Evolutionary conservation across 2,888 invertebrate species (phyloP), one percentile per base, ranked within the genome.

Genomic region (Platycnemis pennipes): DNA sequence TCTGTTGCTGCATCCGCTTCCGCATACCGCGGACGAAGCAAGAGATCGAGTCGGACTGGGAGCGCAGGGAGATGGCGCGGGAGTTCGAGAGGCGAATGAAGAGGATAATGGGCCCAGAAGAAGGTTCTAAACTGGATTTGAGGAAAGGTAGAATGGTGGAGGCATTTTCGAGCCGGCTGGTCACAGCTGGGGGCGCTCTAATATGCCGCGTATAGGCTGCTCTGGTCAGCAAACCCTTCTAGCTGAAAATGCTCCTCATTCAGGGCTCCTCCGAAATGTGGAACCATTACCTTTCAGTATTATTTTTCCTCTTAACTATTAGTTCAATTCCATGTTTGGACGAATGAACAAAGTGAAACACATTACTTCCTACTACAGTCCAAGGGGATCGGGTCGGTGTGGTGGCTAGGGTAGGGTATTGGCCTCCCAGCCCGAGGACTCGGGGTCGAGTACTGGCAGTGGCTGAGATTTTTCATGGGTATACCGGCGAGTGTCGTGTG

Each of bases 1-100:
- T 99, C 94, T 99, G 99, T 96, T 99, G 99, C 96, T 99, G 99
- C 96, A 97, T 99, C 95, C 98, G 98, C 95, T 98, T 99, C 96
- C 98, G 99, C 69, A 98, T 99, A 95, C 99, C 99, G 0, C 97
- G 99, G 94, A 99, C 99, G 0, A 99, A 99, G 96, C 99, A 99
- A 96, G 99, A 99, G 96, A 99, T 99, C 95, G 99, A 99, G 96
- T 99, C 99, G 0, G 99, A 99, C 96, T 99, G 98, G 96, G 98
- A 98, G 95, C 97, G 99, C 42, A 98, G 98, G 95, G 98, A 98
- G 96, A 98, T 99, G 91, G 98, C 99, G 0, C 97, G 97, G 95
- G 98, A 98, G 96, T 99, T 99, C 96, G 97, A 98, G 19, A 98
- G 98, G 95, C 97, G 98, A 96, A 97, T 99, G 89, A 97, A 98